Percentiles rank a stretch among this genome's conserved stretches.
These are phyloP conservation scores for Volucella zonaria DNA, from an alignment of 2,888 invertebrate species.

Conservation along the genomic window DNA sequence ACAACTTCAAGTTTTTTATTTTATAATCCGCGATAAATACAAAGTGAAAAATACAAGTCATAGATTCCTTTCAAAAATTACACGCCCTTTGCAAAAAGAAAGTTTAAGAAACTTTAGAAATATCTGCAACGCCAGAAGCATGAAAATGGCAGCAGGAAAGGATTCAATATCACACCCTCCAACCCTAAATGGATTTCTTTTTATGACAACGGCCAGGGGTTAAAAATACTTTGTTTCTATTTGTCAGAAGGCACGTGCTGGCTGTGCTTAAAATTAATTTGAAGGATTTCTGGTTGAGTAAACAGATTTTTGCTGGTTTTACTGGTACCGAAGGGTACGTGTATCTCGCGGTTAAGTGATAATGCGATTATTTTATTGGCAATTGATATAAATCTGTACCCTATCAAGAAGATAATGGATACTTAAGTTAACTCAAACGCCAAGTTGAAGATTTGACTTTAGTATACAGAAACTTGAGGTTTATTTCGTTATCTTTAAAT, in stretches of 20 bases:
- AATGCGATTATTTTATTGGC: conserved; percentile 53
- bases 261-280: conserved; percentile 67
- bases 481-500: no score
- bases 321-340: conserved; percentile 53
- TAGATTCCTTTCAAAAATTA: conserved; percentile 1
- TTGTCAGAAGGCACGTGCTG: conserved; percentile 64
- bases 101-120: conserved; percentile 19
- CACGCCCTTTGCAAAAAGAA: background rate
- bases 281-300: conserved; percentile 63
- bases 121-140: background rate
- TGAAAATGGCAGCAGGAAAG: conserved; percentile 4
- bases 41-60: conserved; percentile 3
- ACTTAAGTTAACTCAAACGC: background rate
- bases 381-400: background rate
- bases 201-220: background rate
- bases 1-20: background rate
- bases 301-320: conserved; percentile 46
- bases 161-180: conserved; percentile 33
- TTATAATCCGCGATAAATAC: conserved; percentile 15
- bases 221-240: conserved; percentile 29
- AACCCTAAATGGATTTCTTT: conserved; percentile 21
- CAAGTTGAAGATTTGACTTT: no score
- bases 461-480: no score
- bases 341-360: conserved; percentile 51
- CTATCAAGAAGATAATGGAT: background rate